Conservation (phyloP, 2,888 invertebrate genomes). For the Pammene aurita region DNA sequence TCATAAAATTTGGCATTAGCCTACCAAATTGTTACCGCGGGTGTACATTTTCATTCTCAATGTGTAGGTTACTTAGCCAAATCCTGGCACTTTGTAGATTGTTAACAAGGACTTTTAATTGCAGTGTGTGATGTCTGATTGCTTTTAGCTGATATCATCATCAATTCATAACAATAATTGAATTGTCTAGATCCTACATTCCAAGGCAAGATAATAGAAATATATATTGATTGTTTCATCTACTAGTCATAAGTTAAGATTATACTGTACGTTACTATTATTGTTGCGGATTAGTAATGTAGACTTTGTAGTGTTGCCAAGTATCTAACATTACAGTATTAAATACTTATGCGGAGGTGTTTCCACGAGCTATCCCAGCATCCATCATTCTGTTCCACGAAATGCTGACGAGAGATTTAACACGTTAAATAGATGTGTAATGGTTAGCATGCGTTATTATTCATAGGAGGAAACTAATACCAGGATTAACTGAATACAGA, state of each 20-base stretch:
- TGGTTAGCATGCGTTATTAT: background rate
- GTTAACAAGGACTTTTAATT: no score
- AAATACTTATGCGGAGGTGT: background rate
- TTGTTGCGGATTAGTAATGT: background rate
- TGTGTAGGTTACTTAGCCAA: no score
- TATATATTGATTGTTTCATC: background rate
- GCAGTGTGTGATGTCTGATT: no score
- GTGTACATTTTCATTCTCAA: no score
- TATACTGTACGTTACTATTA: background rate
- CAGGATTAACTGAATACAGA: no score
- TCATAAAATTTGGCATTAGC: no score
- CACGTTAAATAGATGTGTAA: background rate
- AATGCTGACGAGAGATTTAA: constrained; percentile 5
- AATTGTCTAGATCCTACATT: background rate
- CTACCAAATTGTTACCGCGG: no score
- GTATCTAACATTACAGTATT: background rate
- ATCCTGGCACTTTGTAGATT: no score
- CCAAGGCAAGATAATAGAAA: background rate
- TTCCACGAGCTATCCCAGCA: background rate
- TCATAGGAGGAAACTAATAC: background rate
- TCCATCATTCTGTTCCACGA: constrained; percentile 1
- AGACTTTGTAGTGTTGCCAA: constrained; percentile 3
- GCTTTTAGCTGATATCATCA: no score
- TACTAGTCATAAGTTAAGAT: background rate
- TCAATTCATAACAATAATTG: background rate